These are phyloP conservation scores for Synanthedon vespiformis DNA, from an alignment of 2,888 invertebrate genomes.

Conservation along the genomic window DNA sequence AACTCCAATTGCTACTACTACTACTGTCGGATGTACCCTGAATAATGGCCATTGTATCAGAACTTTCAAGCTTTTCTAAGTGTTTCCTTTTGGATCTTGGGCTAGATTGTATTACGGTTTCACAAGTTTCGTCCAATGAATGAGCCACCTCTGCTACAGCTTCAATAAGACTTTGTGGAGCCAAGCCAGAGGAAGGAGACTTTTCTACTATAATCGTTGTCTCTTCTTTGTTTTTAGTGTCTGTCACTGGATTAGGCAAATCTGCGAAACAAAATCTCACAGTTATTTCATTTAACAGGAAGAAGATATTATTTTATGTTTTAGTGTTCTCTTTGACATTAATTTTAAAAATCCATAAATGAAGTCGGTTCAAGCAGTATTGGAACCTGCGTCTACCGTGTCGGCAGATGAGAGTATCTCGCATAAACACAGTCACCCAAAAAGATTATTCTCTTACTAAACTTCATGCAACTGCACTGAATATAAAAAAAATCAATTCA, in stretches of 20 bases:
- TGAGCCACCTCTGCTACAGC: slow-evolving; percentile 76
- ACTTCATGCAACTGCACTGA: no score
- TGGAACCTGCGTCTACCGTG: no score
- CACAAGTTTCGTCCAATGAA: slow-evolving; percentile 76
- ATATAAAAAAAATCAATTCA: no score
- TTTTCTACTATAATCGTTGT: slow-evolving; percentile 17
- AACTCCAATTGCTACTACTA: slow-evolving; percentile 66
- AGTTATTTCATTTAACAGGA: no score
- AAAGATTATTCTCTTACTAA: no score
- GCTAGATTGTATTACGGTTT: slow-evolving; percentile 74
- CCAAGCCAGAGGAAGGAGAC: slow-evolving; percentile 29
- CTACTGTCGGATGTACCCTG: slow-evolving; percentile 64
- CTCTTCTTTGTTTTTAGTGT: slow-evolving; percentile 30
- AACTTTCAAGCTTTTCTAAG: slow-evolving; percentile 60
- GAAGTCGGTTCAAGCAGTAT: no score
- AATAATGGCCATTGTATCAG: slow-evolving; percentile 54
- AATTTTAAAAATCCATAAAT: background rate
- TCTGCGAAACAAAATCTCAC: background rate
- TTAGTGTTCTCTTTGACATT: background rate
- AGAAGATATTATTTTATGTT: background rate
- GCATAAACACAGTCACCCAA: no score
- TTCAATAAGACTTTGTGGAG: slow-evolving; percentile 68
- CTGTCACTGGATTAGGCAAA: slow-evolving; percentile 19
- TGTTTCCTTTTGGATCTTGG: slow-evolving; percentile 66
- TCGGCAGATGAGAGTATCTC: no score